Evolutionary conservation across 2,797 vertebrate genomes (phyloP), one percentile per base, ranked within the genome.

Genomic region (Peromyscus eremicus): DNA sequence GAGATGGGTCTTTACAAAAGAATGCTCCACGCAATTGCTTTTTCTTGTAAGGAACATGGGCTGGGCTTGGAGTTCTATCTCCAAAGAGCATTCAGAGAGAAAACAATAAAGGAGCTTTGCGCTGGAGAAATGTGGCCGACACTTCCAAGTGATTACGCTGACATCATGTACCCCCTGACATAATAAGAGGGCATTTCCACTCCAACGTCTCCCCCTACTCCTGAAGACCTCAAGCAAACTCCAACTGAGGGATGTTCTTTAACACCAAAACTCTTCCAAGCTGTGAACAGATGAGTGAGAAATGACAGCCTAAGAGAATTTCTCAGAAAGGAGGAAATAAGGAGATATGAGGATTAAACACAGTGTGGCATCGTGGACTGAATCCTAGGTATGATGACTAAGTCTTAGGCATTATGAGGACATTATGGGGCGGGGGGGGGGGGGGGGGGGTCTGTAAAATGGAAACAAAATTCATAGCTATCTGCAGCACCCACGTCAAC

Each of bases 221-320:
- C 70, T n/a, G 27, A 82, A 90, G 46, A 75, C 77, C 62, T 91
- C 46, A 79, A 57, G 84, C 46, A 91, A 94, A 83, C 37, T 71
- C 70, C 52, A 46, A 83, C 4, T 62, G 46, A 79, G 40, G 70
- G 29, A 60, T 34, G 5, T 64, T 88, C 75, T 27, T 49, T 6
- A 66, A 43, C 14, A 25, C n/a, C 49, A 94, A 89, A 49, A 80
- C 40, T 68, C 55, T 64, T 84, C 77, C 84, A 89, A 84, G 90
- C 34, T 75, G 34, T 80, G 90, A 75, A 60, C 49, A 27, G 17
- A 40, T 40, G 1, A 66, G 60, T 49, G 6, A 71, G 68, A 91
- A 66, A 82, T 29, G 37, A 43, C 60, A 43, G 60, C 55, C 40
- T 27, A 17, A 55, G 55, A 52, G 81, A 57, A 57, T 29, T 34